Base-by-base conservation (phyloP, 2,888 invertebrate species). In the Ctena decussata region DNA sequence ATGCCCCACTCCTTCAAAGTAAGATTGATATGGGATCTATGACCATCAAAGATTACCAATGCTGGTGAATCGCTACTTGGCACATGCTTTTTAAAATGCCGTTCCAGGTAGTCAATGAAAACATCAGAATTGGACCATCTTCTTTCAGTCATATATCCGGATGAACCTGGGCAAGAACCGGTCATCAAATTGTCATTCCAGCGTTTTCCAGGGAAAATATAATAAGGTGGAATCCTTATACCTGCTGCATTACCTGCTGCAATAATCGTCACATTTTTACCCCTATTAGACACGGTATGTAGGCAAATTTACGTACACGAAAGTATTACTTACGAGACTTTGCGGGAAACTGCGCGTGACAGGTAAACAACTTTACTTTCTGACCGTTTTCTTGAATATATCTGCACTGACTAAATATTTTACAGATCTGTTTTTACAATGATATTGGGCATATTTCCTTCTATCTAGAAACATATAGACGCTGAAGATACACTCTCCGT, bases 201-300 rank as follows among this genome's bases (percentile, higher is more conserved):
- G 21, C 78, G 21, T 57, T 79, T 78, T 3, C 79, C 81, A 35
- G 75, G 75, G 18, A 85, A 85, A 18, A 85, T 65, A 21, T 60
- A 85, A 75, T 83, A 87, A 24, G 85, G 87, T n/a, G 83, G 83
- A 65, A 87, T 35, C 32, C 27, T 41, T 3, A 35, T 37, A 15
- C 85, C 85, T 37, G 72, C 76, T 30, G 85, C 83, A 87, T 77
- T 87, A 3, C 72, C 78, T 77, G 74, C 49, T 21, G 77, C 72
- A 78, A 83, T 85, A 27, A 85, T 21, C 15, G 80, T 85, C 15
- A 83, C 77, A 57, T 37, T 82, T 73, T 85, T 80, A 0, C 76
- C 77, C 37, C 79, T 71, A 8, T 39, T 32, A n/a, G n/a, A n/a
- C n/a, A n/a, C n/a, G n/a, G n/a, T n/a, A n/a, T n/a, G n/a, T n/a